These are phyloP conservation scores for Podarcis cretensis DNA, from an alignment of 2,113 vertebrate species.

Conservation along the genomic window DNA sequence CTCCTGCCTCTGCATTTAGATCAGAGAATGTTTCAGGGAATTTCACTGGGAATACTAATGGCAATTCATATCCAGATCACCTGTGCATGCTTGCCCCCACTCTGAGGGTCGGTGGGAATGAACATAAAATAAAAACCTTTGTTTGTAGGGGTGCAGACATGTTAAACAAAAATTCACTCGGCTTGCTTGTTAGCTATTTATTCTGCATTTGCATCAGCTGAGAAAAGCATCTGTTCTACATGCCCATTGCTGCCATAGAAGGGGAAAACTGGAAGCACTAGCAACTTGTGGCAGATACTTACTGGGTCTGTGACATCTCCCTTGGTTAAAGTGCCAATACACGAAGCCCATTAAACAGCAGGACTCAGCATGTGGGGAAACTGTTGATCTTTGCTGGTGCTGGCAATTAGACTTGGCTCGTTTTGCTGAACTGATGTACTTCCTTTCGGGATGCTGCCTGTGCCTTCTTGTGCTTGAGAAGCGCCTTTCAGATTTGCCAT, in stretches of 20 bases:
- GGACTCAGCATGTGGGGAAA: background rate
- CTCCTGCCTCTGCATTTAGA: background rate
- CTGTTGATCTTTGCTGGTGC: background rate
- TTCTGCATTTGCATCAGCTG: background rate
- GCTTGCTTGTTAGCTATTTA: background rate
- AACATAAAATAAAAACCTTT: background rate
- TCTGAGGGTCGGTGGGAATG: too few species aligned
- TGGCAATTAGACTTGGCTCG: background rate
- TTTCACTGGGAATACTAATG: background rate
- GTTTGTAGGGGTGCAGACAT: background rate
- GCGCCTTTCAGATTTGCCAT: background rate
- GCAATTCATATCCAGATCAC: background rate
- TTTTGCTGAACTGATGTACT: background rate
- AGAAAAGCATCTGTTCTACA: conserved; percentile 13
- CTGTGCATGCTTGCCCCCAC: background rate
- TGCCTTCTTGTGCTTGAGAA: background rate
- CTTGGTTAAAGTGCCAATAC: background rate
- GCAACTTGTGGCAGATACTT: background rate
- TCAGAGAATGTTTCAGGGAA: background rate
- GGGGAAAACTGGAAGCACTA: background rate
- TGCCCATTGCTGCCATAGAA: background rate
- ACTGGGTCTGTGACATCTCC: background rate
- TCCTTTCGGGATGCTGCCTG: background rate
- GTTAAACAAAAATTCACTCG: background rate
- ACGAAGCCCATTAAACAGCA: background rate